Evolutionary conservation across 1,140 invertebrate genomes (phyloP).

Genomic region (Drosophila orena): DNA sequence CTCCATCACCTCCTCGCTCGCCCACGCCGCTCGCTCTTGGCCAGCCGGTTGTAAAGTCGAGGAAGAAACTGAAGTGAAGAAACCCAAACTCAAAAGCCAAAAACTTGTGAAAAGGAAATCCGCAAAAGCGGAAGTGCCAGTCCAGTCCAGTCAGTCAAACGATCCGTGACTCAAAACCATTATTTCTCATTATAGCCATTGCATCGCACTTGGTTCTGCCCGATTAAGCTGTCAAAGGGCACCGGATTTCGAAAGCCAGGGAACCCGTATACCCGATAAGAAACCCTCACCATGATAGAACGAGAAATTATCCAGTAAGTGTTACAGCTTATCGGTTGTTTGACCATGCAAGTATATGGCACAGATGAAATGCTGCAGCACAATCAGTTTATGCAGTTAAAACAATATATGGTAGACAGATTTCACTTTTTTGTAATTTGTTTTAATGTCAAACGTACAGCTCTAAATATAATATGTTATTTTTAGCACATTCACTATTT

Average conservation of each 20-base stretch:
- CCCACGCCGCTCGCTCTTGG: conserved; percentile 32
- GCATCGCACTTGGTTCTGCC: conserved; percentile 27
- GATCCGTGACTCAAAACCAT: conserved; percentile 38
- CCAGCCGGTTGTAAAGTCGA: conserved; percentile 37
- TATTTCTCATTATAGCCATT: conserved; percentile 42
- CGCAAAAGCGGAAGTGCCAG: conserved; percentile 26
- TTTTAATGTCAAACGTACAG: too few relatives aligned
- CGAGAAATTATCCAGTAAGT: conserved; percentile 79
- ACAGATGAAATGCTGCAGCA: background rate
- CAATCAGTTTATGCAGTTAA: background rate
- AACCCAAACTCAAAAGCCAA: conserved; percentile 36
- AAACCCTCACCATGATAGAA: conserved; percentile 61
- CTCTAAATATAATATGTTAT: too few relatives aligned
- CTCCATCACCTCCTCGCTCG: conserved; percentile 37
- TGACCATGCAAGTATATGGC: background rate
- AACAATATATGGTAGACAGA: background rate
- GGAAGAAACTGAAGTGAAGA: conserved; percentile 22
- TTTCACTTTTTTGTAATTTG: too few relatives aligned
- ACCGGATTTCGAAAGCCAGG: conserved; percentile 3
- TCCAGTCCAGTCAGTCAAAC: conserved; percentile 9
- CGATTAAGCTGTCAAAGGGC: conserved; percentile 24
- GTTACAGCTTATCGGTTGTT: conserved; percentile 5
- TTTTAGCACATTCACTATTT: background rate
- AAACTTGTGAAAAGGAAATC: conserved; percentile 32
- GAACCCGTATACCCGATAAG: background rate